These are phyloP conservation scores for Ivindomyrus marchei DNA, from an alignment of 2,113 vertebrate species.

Conservation along the genomic window DNA sequence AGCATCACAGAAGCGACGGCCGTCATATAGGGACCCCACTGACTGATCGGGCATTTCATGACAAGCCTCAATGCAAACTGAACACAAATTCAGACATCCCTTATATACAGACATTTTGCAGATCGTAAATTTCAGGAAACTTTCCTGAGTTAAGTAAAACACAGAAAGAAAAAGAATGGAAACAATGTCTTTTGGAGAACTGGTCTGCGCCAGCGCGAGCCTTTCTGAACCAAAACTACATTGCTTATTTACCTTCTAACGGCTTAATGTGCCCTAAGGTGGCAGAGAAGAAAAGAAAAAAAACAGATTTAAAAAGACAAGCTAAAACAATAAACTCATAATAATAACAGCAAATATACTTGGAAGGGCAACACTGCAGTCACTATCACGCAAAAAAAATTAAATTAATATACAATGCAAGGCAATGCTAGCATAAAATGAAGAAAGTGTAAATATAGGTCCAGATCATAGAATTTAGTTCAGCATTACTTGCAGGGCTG, in stretches of 20 bases:
- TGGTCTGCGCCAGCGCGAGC: background rate
- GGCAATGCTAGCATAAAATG: background rate
- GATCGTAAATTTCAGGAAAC: background rate
- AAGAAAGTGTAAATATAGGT: background rate
- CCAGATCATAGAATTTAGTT: background rate
- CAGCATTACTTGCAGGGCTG: background rate
- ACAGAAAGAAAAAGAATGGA: background rate
- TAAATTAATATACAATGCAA: background rate
- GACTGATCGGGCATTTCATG: background rate
- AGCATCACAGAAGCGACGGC: background rate
- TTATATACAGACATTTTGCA: background rate
- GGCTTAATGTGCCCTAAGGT: background rate
- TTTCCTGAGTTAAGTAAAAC: background rate
- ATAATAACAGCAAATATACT: background rate
- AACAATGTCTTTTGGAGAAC: background rate
- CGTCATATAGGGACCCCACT: background rate
- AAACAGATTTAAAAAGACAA: background rate
- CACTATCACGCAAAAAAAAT: background rate
- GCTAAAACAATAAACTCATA: background rate
- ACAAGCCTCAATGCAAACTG: background rate
- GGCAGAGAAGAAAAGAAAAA: background rate
- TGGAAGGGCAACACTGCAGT: background rate
- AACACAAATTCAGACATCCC: background rate
- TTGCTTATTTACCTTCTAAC: background rate
- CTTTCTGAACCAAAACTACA: background rate